phyloP scores from a whole-genome alignment of 2,797 vertebrate genomes.

The Rhodeus uyekii region DNA sequence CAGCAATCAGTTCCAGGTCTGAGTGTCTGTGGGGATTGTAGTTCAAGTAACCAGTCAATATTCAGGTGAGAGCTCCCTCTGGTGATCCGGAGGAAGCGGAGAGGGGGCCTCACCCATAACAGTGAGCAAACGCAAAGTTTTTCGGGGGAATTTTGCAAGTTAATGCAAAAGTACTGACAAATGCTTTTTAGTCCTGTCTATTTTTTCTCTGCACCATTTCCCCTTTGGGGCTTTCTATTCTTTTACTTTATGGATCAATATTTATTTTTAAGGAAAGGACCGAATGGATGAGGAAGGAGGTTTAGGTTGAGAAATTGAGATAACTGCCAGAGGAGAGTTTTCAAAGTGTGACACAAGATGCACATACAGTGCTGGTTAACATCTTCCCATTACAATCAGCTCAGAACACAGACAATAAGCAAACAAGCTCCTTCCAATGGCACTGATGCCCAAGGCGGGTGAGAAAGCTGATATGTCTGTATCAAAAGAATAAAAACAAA shows the following conservation, averaged over 20 bases:
- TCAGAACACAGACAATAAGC: constrained; percentile 25
- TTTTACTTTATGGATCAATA: background rate
- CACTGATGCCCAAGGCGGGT: background rate
- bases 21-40: too few species aligned
- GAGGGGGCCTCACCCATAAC: too few species aligned
- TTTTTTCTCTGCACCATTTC: background rate
- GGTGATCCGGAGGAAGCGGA: too few species aligned
- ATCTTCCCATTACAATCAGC: constrained; percentile 41
- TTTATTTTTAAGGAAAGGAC: background rate
- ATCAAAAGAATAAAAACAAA: constrained; percentile 50
- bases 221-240: background rate
- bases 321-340: constrained; percentile 25
- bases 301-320: constrained; percentile 20
- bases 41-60: too few species aligned
- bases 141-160: too few species aligned
- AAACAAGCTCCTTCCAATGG: constrained; percentile 49
- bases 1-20: too few species aligned
- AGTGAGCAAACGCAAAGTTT: too few species aligned
- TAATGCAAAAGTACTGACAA: background rate
- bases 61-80: too few species aligned
- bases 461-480: constrained; percentile 58
- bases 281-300: background rate
- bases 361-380: constrained; percentile 27
- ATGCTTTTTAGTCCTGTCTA: background rate
- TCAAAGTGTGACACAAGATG: constrained; percentile 11